Evolutionary conservation across 2,113 vertebrate genomes (phyloP), one percentile per base, ranked within the genome.

Genomic region (Scomber colias): DNA sequence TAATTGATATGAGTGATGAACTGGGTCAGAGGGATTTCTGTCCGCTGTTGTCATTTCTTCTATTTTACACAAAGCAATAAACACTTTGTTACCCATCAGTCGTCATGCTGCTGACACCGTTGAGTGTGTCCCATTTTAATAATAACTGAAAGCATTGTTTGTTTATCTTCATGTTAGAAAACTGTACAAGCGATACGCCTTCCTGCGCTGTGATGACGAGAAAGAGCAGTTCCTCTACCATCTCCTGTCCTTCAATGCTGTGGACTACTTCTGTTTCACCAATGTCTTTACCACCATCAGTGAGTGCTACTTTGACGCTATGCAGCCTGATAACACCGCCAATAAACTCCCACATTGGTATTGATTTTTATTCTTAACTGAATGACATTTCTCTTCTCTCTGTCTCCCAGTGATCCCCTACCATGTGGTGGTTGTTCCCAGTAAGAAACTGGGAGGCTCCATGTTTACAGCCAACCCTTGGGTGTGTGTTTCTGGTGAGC

Each of bases 151-250:
- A 62, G 44, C 0, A 12, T 68, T 6, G 3, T 15, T 19, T 30
- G 11, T 44, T 5, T 49, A 24, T 88, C 64, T 93, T 86, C 79
- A 77, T 92, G 87, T 90, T 73, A 99, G 98, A 92, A 99, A 98
- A 90, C 93, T 99, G 49, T 99, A 99, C 92, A 99, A 99, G 85
- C 98, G 97, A 48, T 99, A 99, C 0, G 98, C 98, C 11, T 99
- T 99, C 93, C 96, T 99, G 56, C 97, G 97, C 89, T 99, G 98
- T 24, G 98, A 99, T 16, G 98, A 99, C 14, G 98, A 99, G 94
- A 99, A 99, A 91, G 98, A 99, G 85, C 98, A 99, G 81, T 99
- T 99, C 90, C 96, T 99, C 8, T 99, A 99, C 90, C 98, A 99
- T 91, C 96, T 99, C 49, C 95, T 99, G 51, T 99, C 98, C 82